Evolutionary conservation across 2,113 vertebrate genomes (phyloP).

Genomic region (Pyxicephalus adspersus): DNA sequence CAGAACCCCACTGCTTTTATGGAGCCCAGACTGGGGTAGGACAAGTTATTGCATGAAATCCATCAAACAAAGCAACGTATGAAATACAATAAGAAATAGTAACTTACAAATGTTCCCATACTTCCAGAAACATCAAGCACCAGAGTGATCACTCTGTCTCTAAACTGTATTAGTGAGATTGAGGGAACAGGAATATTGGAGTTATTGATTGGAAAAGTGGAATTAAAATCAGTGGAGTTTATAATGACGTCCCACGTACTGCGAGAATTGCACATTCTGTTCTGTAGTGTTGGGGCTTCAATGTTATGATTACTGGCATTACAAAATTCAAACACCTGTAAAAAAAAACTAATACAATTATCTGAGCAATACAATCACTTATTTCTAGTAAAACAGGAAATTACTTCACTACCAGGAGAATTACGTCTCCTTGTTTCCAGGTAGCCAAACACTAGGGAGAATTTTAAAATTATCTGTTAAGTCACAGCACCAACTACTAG

Average conservation of each 20-base stretch:
- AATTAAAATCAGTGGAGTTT: slow-evolving; percentile 62
- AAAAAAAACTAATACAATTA: neutral
- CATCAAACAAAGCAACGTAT: too few species aligned
- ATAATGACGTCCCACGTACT: slow-evolving; percentile 70
- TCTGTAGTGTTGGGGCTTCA: slow-evolving; percentile 72
- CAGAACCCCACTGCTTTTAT: too few species aligned
- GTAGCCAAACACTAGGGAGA: too few species aligned
- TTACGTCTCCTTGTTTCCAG: too few species aligned
- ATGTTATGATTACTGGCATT: slow-evolving; percentile 65
- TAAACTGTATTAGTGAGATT: slow-evolving; percentile 64
- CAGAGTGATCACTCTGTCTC: slow-evolving; percentile 66
- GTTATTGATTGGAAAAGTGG: slow-evolving; percentile 40
- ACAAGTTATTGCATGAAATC: too few species aligned
- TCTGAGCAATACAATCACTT: too few species aligned
- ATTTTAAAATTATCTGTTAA: too few species aligned
- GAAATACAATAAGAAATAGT: neutral
- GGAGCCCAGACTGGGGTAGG: too few species aligned
- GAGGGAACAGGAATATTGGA: slow-evolving; percentile 51
- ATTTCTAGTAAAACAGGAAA: too few species aligned
- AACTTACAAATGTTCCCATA: slow-evolving; percentile 63
- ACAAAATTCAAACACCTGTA: slow-evolving; percentile 71
- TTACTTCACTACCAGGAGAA: too few species aligned
- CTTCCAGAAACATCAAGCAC: slow-evolving; percentile 71
- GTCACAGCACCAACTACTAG: too few species aligned
- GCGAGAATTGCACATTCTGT: slow-evolving; percentile 67